Conservation (phyloP, 2,888 invertebrate species). For the Yponomeuta plumbellus region DNA sequence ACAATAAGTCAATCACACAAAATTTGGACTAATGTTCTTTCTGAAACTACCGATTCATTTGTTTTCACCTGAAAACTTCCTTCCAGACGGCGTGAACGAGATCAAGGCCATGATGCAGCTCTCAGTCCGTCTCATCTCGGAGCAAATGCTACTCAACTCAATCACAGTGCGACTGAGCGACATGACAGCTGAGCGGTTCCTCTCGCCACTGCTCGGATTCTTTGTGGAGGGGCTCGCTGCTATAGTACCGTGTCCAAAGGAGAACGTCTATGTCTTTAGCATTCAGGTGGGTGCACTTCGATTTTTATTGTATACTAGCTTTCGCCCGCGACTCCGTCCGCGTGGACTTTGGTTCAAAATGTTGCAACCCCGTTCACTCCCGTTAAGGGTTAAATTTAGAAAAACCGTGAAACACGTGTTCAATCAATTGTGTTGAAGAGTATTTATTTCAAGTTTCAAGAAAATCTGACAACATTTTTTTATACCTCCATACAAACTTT, state of each 20-base stretch:
- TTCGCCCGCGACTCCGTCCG: too few relatives aligned
- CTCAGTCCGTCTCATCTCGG: constrained; percentile 92
- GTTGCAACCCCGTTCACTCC: too few relatives aligned
- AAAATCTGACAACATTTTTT: too few relatives aligned
- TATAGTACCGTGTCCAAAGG: constrained; percentile 93
- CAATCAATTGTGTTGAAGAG: too few relatives aligned
- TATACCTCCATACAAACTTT: too few relatives aligned
- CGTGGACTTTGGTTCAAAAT: too few relatives aligned
- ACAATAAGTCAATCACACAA: too few relatives aligned
- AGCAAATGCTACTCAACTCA: constrained; percentile 95
- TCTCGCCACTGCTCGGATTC: constrained; percentile 90
- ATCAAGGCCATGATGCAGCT: constrained; percentile 95
- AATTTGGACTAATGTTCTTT: too few relatives aligned
- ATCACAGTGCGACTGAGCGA: constrained; percentile 94
- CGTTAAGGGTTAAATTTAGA: too few relatives aligned
- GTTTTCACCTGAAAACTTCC: background rate
- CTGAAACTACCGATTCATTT: background rate
- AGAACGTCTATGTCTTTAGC: constrained; percentile 94
- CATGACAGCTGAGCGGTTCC: constrained; percentile 94
- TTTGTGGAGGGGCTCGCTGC: constrained; percentile 94
- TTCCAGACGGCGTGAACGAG: constrained; percentile 92
- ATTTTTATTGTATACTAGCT: too few relatives aligned
- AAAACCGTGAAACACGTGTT: too few relatives aligned
- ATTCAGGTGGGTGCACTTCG: constrained; percentile 77
- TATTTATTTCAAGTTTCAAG: too few relatives aligned